phyloP scores from a whole-genome alignment of 1,140 invertebrate species.

The Drosophila kikkawai region DNA sequence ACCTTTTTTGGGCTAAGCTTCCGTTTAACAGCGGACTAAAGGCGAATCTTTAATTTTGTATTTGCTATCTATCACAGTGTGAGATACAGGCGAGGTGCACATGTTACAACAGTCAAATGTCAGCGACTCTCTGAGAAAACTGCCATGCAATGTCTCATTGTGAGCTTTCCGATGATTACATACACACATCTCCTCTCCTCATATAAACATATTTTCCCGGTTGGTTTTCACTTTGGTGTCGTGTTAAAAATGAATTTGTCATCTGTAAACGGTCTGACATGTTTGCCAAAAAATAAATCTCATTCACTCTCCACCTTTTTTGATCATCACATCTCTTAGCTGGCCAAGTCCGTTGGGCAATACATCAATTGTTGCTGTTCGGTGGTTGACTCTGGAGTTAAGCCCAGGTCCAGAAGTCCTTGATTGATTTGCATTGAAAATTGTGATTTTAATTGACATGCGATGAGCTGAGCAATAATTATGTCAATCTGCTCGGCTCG shows the following conservation, averaged over 20 bases:
- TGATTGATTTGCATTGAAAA: slow-evolving; percentile 83
- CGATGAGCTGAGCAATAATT: slow-evolving; percentile 63
- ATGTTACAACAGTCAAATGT: slow-evolving; percentile 61
- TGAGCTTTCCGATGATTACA: slow-evolving; percentile 52
- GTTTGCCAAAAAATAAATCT: slow-evolving; percentile 69
- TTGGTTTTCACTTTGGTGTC: slow-evolving; percentile 67
- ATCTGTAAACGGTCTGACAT: slow-evolving; percentile 82
- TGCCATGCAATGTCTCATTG: slow-evolving; percentile 76
- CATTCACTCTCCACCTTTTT: slow-evolving; percentile 39
- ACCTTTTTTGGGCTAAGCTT: slow-evolving; percentile 81
- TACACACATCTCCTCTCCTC: slow-evolving; percentile 15
- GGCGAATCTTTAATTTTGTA: slow-evolving; percentile 80
- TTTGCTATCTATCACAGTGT: slow-evolving; percentile 59
- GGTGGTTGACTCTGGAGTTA: slow-evolving; percentile 30
- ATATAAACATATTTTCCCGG: slow-evolving; percentile 30
- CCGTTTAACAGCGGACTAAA: slow-evolving; percentile 63
- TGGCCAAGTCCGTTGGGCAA: slow-evolving; percentile 44
- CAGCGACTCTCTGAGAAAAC: slow-evolving; percentile 43
- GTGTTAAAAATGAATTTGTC: slow-evolving; percentile 84
- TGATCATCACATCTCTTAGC: slow-evolving; percentile 29
- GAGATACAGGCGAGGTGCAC: slow-evolving; percentile 46
- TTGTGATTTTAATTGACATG: slow-evolving; percentile 72
- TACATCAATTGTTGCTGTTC: slow-evolving; percentile 73
- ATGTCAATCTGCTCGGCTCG: slow-evolving; percentile 57
- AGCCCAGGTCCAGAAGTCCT: slow-evolving; percentile 40